Percentiles rank a stretch among this genome's conserved stretches.
phyloP scores from a whole-genome alignment of 64 coral and sea anemone genomes.

The Montipora efflorescens region DNA sequence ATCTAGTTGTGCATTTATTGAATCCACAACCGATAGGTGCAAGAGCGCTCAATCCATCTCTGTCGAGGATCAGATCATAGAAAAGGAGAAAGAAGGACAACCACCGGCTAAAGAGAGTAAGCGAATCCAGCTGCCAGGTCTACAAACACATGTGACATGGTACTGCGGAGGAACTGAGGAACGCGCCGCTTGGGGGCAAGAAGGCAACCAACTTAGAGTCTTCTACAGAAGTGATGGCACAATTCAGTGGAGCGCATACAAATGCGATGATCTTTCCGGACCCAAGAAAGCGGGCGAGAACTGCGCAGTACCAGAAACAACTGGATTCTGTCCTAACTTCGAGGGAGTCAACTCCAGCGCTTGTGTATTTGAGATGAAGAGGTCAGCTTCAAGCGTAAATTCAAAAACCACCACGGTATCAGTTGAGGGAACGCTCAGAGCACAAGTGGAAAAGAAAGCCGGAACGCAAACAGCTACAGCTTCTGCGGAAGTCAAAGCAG shows the following conservation, averaged over 20 bases:
- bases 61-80: neutral
- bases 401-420: slow-evolving; percentile 42
- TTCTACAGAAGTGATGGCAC: slow-evolving; percentile 10
- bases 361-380: slow-evolving; percentile 57
- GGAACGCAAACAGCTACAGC: slow-evolving; percentile 21
- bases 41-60: neutral
- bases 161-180: slow-evolving; percentile 18
- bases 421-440: slow-evolving; percentile 25
- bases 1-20: neutral
- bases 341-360: slow-evolving; percentile 17
- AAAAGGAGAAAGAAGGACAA: neutral
- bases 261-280: neutral
- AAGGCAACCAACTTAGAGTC: slow-evolving; percentile 43
- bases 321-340: slow-evolving; percentile 44
- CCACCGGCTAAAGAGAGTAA: neutral
- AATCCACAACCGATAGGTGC: neutral
- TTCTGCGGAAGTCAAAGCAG: slow-evolving; percentile 32
- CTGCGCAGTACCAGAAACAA: slow-evolving; percentile 41
- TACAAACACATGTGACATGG: neutral
- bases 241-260: slow-evolving; percentile 3
- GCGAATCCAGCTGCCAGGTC: neutral
- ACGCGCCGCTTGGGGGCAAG: slow-evolving; percentile 12
- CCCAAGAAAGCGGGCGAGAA: slow-evolving; percentile 26
- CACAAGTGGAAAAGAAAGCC: slow-evolving; percentile 30
- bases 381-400: neutral